Conservation (phyloP, 2,888 invertebrate genomes). For the Halictus quadricinctus region DNA sequence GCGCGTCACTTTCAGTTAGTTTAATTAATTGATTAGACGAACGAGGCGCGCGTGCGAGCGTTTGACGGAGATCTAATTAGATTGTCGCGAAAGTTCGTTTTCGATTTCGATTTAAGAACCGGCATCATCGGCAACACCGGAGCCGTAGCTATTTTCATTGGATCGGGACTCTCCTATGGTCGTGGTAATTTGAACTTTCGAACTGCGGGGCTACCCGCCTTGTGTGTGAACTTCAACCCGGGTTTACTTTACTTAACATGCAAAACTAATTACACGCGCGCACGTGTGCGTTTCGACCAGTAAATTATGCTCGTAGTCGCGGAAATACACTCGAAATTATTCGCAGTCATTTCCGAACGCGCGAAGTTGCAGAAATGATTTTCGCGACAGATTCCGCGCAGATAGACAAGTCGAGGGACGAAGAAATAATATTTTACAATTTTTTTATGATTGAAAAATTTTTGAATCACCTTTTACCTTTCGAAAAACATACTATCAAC, state of each 20-base stretch:
- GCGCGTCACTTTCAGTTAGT: constrained; percentile 14
- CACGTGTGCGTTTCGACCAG: neutral
- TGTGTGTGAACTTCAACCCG: neutral
- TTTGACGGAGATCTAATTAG: constrained; percentile 29
- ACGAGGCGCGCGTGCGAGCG: neutral
- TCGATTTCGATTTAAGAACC: constrained; percentile 19
- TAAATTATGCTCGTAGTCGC: neutral
- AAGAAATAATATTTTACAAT: neutral
- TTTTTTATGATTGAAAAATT: neutral
- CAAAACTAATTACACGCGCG: neutral
- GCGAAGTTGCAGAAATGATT: neutral
- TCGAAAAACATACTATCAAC: neutral
- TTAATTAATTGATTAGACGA: constrained; percentile 31
- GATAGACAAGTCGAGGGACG: neutral
- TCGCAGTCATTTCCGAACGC: neutral
- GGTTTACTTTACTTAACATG: neutral
- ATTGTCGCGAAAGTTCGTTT: constrained; percentile 8
- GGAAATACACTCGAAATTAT: neutral
- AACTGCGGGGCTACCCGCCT: neutral
- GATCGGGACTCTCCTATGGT: neutral
- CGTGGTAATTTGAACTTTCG: neutral
- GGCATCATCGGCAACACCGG: neutral
- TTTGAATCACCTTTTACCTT: neutral
- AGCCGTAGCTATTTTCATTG: neutral
- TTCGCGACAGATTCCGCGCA: neutral